These are phyloP conservation scores for Nasonia vitripennis DNA, from an alignment of 1,140 invertebrate genomes.

Conservation along the genomic window DNA sequence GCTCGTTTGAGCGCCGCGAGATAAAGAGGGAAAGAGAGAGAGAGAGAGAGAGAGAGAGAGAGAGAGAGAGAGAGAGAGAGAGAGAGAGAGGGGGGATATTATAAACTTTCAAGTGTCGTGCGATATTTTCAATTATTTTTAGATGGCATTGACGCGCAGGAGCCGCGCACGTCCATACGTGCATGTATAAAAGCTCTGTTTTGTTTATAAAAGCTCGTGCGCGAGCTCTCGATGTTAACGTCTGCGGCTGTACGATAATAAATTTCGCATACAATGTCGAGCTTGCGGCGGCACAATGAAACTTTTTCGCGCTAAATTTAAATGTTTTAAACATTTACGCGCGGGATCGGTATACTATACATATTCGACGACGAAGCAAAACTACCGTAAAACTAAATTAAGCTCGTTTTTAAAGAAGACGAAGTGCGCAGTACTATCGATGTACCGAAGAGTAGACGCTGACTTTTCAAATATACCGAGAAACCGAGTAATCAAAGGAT, in stretches of 20 bases:
- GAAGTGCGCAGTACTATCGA: too few relatives aligned
- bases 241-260: background rate
- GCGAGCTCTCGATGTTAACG: background rate
- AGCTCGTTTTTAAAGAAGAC: too few relatives aligned
- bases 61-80: background rate
- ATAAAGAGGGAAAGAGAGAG: background rate
- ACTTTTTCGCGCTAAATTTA: background rate
- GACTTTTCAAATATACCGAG: too few relatives aligned
- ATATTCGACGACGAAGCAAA: too few relatives aligned
- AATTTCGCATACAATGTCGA: background rate
- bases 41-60: too few relatives aligned
- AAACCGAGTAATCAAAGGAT: too few relatives aligned
- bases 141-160: background rate
- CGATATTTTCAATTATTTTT: background rate
- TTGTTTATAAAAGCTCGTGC: background rate
- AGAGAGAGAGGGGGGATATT: background rate
- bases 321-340: background rate
- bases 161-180: too few relatives aligned
- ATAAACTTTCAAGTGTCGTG: background rate
- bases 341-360: too few relatives aligned
- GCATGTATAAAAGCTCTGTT: background rate
- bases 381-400: background rate
- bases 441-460: too few relatives aligned
- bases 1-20: background rate
- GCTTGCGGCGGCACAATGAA: background rate